A percentile compares a stretch with the other conserved stretches of the same genome.
These are phyloP conservation scores for Campopleginae sp. DNA, from an alignment of 2,888 invertebrate species.

Conservation along the genomic window DNA sequence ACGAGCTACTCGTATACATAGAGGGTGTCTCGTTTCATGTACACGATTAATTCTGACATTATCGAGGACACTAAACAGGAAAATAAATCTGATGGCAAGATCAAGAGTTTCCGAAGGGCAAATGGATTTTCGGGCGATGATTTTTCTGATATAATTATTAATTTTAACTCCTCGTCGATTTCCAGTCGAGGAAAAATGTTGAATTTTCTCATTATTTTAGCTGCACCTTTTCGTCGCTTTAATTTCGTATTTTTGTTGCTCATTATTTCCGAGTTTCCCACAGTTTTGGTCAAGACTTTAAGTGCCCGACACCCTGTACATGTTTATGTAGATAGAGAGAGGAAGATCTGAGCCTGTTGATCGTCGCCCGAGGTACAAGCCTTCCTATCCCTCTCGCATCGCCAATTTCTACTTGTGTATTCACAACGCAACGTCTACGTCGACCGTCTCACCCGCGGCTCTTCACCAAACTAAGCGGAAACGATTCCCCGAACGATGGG, in stretches of 20 bases:
- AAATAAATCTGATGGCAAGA: not conserved
- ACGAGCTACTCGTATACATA: slow-evolving; percentile 13
- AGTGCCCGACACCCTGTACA: slow-evolving; percentile 23
- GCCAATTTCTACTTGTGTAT: slow-evolving; percentile 63
- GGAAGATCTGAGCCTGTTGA: slow-evolving; percentile 68
- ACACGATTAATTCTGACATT: not conserved
- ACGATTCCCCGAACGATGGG: slow-evolving; percentile 59
- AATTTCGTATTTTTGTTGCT: not conserved
- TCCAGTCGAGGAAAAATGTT: not conserved
- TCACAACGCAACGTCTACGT: slow-evolving; percentile 58
- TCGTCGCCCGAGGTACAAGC: slow-evolving; percentile 55
- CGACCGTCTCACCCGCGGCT: slow-evolving; percentile 52
- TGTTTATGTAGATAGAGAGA: slow-evolving; percentile 27
- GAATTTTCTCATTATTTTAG: not conserved
- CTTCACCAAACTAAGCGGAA: slow-evolving; percentile 67
- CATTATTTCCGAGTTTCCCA: not conserved
- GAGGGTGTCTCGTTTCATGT: slow-evolving; percentile 38
- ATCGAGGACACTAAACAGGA: not conserved
- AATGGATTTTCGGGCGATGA: not conserved
- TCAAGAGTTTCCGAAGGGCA: not conserved
- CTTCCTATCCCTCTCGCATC: slow-evolving; percentile 55
- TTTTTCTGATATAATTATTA: not conserved
- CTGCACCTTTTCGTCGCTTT: not conserved
- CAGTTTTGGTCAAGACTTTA: not conserved
- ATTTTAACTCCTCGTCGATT: not conserved